These are phyloP conservation scores for Leptinotarsa tumamoca DNA, from an alignment of 2,888 invertebrate genomes.

Conservation along the genomic window DNA sequence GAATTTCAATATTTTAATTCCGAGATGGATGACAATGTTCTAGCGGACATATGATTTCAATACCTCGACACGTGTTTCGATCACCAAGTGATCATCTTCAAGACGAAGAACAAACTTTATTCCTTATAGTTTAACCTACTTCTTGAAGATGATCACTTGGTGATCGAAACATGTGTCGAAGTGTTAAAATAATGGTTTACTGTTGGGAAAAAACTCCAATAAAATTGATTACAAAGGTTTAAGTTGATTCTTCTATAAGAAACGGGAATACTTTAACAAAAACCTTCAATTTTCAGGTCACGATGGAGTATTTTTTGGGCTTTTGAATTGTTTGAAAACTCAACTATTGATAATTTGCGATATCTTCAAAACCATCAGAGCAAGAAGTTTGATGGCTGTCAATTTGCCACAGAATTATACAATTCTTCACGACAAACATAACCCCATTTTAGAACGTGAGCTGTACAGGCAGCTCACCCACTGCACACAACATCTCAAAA, in stretches of 20 bases:
- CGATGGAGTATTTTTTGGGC: slow-evolving; percentile 51
- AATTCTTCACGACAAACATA: slow-evolving; percentile 39
- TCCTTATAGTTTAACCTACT: no score
- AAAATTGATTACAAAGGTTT: no score
- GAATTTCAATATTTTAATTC: no score
- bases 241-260: not conserved
- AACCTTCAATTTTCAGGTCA: slow-evolving; percentile 26
- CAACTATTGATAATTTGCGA: slow-evolving; percentile 52
- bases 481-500: slow-evolving; percentile 51
- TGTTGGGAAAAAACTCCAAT: no score
- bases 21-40: no score
- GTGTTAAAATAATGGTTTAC: no score
- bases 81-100: no score
- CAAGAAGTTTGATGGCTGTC: slow-evolving; percentile 46
- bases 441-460: slow-evolving; percentile 46
- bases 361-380: slow-evolving; percentile 49
- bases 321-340: slow-evolving; percentile 50
- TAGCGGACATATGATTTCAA: no score
- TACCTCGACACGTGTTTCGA: no score
- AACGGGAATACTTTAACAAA: not conserved
- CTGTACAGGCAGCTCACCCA: slow-evolving; percentile 51
- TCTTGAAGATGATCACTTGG: no score
- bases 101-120: no score
- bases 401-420: slow-evolving; percentile 34
- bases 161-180: no score